These are phyloP conservation scores for Ormyrus thymus DNA, from an alignment of 2,888 invertebrate species.

Conservation along the genomic window DNA sequence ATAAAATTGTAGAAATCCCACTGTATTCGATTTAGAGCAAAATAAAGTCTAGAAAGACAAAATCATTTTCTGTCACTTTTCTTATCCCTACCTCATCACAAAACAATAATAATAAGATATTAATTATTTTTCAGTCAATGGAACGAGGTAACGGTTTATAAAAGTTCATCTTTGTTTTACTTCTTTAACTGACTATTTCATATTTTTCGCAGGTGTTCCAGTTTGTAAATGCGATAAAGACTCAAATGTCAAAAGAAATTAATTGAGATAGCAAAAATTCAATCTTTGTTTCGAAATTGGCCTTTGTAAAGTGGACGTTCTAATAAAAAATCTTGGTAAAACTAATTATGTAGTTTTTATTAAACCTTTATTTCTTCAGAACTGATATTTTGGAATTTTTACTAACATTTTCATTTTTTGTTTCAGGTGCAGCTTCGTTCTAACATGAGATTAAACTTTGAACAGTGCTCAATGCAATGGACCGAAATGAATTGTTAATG, in stretches of 20 bases:
- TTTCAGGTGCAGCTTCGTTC: slow-evolving; percentile 27
- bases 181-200: slow-evolving; percentile 35
- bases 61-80: slow-evolving; percentile 40
- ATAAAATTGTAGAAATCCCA: slow-evolving; percentile 70
- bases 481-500: too few species aligned
- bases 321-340: slow-evolving; percentile 1
- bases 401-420: slow-evolving; percentile 28
- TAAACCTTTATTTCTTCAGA: neutral
- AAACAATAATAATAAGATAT: neutral
- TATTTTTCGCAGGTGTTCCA: slow-evolving; percentile 47
- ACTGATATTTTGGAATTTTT: neutral
- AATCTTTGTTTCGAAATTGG: neutral
- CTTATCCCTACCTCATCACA: slow-evolving; percentile 3
- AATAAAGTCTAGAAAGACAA: slow-evolving; percentile 75
- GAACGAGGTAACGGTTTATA: neutral
- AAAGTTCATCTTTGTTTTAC: neutral
- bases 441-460: neutral
- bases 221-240: neutral
- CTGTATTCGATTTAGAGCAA: slow-evolving; percentile 74
- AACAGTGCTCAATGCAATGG: too few species aligned
- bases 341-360: neutral
- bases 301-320: neutral
- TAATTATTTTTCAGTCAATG: neutral
- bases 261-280: neutral
- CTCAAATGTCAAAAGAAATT: neutral